phyloP scores from a whole-genome alignment of 1,140 invertebrate species.

The Penaeus vannamei region DNA sequence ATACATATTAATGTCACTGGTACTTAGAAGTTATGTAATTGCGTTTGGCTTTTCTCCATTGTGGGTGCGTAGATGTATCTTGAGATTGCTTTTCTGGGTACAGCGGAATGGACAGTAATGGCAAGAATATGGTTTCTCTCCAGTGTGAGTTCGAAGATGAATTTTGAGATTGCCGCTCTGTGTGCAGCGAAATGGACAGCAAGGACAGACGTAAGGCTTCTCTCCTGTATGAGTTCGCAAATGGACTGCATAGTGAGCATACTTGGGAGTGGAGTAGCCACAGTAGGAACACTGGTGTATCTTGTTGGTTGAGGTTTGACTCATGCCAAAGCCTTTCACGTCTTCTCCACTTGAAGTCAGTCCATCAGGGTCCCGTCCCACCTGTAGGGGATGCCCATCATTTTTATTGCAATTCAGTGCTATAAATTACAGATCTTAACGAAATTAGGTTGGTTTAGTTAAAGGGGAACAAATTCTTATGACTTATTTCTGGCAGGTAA shows the following conservation, averaged over 20 bases:
- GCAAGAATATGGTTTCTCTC: conserved; percentile 42
- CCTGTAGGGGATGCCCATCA: conserved; percentile 48
- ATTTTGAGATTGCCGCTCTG: conserved; percentile 38
- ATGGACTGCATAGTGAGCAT: conserved; percentile 45
- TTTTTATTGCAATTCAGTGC: no score
- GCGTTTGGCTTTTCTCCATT: conserved; percentile 47
- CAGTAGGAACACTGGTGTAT: conserved; percentile 52
- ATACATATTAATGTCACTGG: no score
- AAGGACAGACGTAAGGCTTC: conserved; percentile 45
- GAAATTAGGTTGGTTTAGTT: no score
- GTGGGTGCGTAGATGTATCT: conserved; percentile 43
- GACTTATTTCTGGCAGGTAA: no score
- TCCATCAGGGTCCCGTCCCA: conserved; percentile 48
- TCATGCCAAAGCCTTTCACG: neutral
- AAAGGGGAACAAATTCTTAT: no score
- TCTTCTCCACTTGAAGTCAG: conserved; percentile 28
- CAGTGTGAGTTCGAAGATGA: conserved; percentile 49
- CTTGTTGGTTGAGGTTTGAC: conserved; percentile 28
- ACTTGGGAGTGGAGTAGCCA: conserved; percentile 48
- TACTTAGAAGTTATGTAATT: conserved; percentile 4
- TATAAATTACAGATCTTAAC: no score
- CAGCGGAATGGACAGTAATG: conserved; percentile 1
- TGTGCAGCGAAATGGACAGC: conserved; percentile 44
- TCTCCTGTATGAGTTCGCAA: conserved; percentile 51
- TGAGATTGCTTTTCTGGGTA: conserved; percentile 27